Evolutionary conservation across 1,140 invertebrate species (phyloP), one percentile per base, ranked within the genome.

Genomic region (Andricus grossulariae): DNA sequence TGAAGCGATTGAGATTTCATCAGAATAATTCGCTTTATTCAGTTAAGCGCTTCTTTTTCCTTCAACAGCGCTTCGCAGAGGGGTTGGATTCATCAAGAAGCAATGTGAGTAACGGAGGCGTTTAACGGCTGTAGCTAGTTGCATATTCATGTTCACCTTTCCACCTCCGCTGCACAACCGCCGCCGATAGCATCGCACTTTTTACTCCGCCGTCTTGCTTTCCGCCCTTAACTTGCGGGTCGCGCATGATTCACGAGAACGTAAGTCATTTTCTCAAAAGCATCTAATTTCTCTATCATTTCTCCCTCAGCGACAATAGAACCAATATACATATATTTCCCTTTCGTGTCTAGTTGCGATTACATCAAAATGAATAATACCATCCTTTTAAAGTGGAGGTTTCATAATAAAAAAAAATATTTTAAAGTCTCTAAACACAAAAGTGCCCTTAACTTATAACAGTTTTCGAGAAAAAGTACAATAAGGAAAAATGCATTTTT

Each of bases 81-180:
- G 25, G 39, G 55, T 39, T 54, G 74, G 75, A 81, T 82, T 85
- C 74, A 80, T 82, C 76, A 73, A 82, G 82, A 71, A 84, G 79
- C 80, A 74, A 78, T 76, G 76, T 80, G 83, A 78, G 84, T 80
- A 85, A 85, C 77, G 80, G 82, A 79, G 83, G 83, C 80, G 84
- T 84, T 86, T 86, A 86, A 86, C 82, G 80, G 76, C 77, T 78
- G 76, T 72, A 76, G 82, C 79, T 86, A 82, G 78, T 85, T 85
- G 83, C 82, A 86, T 86, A 86, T 86, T 86, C 83, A 85, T 86
- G 82, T 18, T 57, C 76, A 82, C 78, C 81, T 79, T 84, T 79
- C 82, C 72, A 75, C 76, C 74, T 82, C 84, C 75, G 80, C 70
- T 82, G 76, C 71, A 76, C 78, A 84, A 84, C 75, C 83, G 72